These are phyloP conservation scores for Drosophila dives DNA, from an alignment of 2,888 invertebrate species.

Conservation along the genomic window DNA sequence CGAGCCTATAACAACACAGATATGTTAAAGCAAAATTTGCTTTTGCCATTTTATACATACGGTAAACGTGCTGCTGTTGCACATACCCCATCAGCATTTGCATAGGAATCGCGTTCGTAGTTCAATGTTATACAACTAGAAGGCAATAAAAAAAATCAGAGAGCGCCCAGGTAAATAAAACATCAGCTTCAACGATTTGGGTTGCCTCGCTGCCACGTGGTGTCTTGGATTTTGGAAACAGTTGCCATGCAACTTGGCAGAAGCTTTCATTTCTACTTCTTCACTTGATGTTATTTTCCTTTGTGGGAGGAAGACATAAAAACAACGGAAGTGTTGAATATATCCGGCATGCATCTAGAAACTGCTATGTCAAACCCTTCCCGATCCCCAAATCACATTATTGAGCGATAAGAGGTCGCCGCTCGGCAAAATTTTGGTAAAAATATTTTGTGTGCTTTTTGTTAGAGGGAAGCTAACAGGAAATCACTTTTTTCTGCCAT, in stretches of 20 bases:
- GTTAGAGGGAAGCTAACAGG: constrained; percentile 37
- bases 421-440: constrained; percentile 27
- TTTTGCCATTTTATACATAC: not conserved
- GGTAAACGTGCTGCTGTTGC: constrained; percentile 34
- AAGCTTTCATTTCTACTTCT: constrained; percentile 16
- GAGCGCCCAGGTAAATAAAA: constrained; percentile 42
- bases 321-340: constrained; percentile 74
- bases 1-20: constrained; percentile 38
- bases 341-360: constrained; percentile 63
- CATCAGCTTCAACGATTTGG: constrained; percentile 18
- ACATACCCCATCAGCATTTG: constrained; percentile 48
- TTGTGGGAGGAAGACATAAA: constrained; percentile 72
- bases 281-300: constrained; percentile 63
- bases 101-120: constrained; percentile 69
- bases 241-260: constrained; percentile 15
- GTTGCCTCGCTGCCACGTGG: constrained; percentile 29
- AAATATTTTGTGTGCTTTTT: constrained; percentile 10
- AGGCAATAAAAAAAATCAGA: constrained; percentile 6
- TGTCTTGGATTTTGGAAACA: constrained; percentile 28
- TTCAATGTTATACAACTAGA: constrained; percentile 31
- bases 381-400: constrained; percentile 17
- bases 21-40: constrained; percentile 40
- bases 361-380: constrained; percentile 3
- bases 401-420: constrained; percentile 51
- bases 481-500: constrained; percentile 61